Conservation (phyloP, 2,888 invertebrate species). For the Eudiplozoon nipponicum region DNA sequence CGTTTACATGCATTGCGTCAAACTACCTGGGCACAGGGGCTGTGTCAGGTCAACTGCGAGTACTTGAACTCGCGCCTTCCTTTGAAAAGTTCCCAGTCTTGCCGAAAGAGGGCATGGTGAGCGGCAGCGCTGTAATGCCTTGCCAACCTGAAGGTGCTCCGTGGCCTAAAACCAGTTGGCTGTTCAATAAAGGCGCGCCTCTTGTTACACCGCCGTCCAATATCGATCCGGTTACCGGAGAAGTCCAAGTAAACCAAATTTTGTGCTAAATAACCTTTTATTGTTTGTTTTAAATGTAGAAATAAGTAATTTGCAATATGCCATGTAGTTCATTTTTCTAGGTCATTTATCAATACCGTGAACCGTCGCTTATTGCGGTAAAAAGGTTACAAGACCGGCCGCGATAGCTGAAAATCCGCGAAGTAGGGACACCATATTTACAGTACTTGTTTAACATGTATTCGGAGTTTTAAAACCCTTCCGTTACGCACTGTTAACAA, state of each 20-base stretch:
- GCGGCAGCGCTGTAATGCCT: constrained; percentile 48
- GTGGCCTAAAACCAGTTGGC: constrained; percentile 32
- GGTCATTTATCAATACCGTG: too few species aligned
- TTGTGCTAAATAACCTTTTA: background rate
- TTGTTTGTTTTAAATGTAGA: background rate
- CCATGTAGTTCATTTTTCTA: background rate
- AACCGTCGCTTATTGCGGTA: too few species aligned
- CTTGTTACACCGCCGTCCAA: background rate
- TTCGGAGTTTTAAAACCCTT: too few species aligned
- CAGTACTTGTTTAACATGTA: too few species aligned
- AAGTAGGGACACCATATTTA: too few species aligned
- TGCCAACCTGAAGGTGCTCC: constrained; percentile 82
- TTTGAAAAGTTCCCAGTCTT: constrained; percentile 61
- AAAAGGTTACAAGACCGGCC: too few species aligned
- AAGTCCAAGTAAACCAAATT: background rate
- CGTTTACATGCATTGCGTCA: constrained; percentile 8
- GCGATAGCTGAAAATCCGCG: too few species aligned
- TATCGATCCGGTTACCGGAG: background rate
- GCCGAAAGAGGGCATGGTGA: constrained; percentile 37
- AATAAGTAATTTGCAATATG: background rate
- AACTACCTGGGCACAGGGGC: constrained; percentile 7
- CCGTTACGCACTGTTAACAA: too few species aligned
- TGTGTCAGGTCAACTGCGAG: constrained; percentile 6
- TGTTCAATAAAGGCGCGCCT: constrained; percentile 5
- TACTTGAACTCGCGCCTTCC: constrained; percentile 36